Conservation (phyloP, 2,888 invertebrate genomes). For the Meliscaeva auricollis region DNA sequence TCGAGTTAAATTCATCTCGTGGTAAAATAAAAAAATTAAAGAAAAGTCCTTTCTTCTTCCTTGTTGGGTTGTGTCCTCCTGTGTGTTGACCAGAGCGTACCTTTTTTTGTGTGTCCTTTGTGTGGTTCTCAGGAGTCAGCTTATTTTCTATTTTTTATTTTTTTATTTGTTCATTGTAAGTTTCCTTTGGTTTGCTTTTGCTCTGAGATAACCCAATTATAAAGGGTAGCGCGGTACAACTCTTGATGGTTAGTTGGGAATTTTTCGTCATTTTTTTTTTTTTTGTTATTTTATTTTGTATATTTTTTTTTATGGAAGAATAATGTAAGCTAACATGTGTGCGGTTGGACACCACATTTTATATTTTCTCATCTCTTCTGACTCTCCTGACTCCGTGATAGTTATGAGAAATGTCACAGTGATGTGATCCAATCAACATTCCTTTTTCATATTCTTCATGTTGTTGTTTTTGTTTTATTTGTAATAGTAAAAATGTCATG, state of each 20-base stretch:
- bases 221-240: constrained; percentile 12
- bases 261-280: not conserved
- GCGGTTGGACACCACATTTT: constrained; percentile 43
- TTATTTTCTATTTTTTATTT: constrained; percentile 17
- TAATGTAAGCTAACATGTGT: constrained; percentile 55
- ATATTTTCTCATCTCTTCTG: constrained; percentile 35
- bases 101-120: constrained; percentile 29
- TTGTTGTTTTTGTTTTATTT: not conserved
- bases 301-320: not conserved
- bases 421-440: constrained; percentile 63
- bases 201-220: constrained; percentile 65
- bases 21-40: constrained; percentile 13
- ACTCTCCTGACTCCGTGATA: not conserved
- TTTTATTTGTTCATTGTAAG: constrained; percentile 2
- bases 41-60: constrained; percentile 13
- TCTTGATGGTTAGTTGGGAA: constrained; percentile 15
- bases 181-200: constrained; percentile 25
- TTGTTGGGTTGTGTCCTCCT: not conserved
- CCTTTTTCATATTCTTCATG: constrained; percentile 20
- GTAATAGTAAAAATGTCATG: constrained; percentile 19
- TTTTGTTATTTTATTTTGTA: constrained; percentile 6
- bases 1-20: constrained; percentile 52
- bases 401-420: constrained; percentile 38
- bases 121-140: constrained; percentile 44
- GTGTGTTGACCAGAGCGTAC: constrained; percentile 42